phyloP scores from a whole-genome alignment of 2,888 invertebrate species.

The Brachypalpus laphriformis region DNA sequence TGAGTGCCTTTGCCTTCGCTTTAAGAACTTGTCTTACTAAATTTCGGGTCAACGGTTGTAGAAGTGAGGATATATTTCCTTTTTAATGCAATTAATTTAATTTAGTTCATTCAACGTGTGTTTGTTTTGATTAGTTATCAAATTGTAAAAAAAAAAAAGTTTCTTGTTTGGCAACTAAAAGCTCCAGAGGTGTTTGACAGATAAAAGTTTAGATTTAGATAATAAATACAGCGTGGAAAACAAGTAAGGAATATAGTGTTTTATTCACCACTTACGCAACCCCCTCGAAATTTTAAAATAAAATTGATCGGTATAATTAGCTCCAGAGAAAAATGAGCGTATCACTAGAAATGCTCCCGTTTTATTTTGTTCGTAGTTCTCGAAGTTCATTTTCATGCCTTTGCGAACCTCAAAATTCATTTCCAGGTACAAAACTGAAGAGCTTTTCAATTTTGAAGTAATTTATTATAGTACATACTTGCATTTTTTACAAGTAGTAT shows the following conservation, averaged over 20 bases:
- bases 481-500: too few species aligned
- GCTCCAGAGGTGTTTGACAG: slow-evolving; percentile 75
- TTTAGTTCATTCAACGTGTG: slow-evolving; percentile 74
- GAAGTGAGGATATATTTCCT: neutral
- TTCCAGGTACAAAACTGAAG: too few species aligned
- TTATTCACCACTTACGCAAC: too few species aligned
- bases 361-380: too few species aligned
- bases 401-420: too few species aligned
- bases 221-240: slow-evolving; percentile 75
- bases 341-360: too few species aligned
- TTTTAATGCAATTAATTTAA: neutral
- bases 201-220: slow-evolving; percentile 36
- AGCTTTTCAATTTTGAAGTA: too few species aligned
- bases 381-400: too few species aligned
- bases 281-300: too few species aligned
- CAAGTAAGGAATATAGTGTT: neutral
- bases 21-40: neutral
- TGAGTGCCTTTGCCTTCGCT: slow-evolving; percentile 73
- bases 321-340: too few species aligned
- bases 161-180: slow-evolving; percentile 53
- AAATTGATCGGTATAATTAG: too few species aligned
- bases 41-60: neutral
- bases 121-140: slow-evolving; percentile 65
- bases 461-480: too few species aligned
- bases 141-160: neutral